Evolutionary conservation across 2,113 vertebrate species (phyloP).

Genomic region (Chinchilla lanigera): DNA sequence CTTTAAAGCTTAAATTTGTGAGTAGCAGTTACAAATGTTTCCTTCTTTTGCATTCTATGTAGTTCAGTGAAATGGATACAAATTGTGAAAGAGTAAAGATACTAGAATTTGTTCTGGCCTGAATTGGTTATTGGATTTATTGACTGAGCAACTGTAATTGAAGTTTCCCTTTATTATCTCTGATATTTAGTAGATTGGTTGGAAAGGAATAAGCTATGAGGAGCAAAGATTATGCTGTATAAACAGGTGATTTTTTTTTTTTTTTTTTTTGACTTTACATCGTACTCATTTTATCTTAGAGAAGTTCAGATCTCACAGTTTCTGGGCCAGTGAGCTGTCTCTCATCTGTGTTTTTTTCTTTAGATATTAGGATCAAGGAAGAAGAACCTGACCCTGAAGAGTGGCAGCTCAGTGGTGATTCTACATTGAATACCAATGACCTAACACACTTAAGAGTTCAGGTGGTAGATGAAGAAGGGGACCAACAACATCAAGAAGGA

Average conservation of each 20-base stretch:
- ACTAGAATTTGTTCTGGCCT: conserved; percentile 45
- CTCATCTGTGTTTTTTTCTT: conserved; percentile 78
- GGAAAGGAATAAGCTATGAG: conserved; percentile 57
- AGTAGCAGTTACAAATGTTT: conserved; percentile 25
- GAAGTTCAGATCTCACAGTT: conserved; percentile 67
- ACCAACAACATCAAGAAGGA: conserved; percentile 95
- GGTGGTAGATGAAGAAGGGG: conserved; percentile 96
- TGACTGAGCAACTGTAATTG: conserved; percentile 31
- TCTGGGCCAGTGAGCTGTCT: conserved; percentile 76
- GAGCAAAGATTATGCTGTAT: conserved; percentile 59
- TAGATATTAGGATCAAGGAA: conserved; percentile 98
- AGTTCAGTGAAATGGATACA: not conserved
- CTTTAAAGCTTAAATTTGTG: conserved; percentile 44
- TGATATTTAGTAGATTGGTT: conserved; percentile 73
- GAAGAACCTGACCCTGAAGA: conserved; percentile 98
- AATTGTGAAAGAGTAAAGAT: conserved; percentile 25
- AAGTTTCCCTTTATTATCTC: conserved; percentile 59
- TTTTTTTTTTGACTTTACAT: conserved; percentile 55
- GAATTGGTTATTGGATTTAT: conserved; percentile 21
- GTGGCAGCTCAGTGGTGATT: conserved; percentile 97
- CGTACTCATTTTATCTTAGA: conserved; percentile 62
- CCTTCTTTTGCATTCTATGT: conserved; percentile 28
- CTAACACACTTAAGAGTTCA: conserved; percentile 96
- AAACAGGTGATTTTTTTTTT: conserved; percentile 64
- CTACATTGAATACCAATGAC: conserved; percentile 97